Conservation (phyloP, 2,797 vertebrate species). For the Cichlasoma orientale region DNA sequence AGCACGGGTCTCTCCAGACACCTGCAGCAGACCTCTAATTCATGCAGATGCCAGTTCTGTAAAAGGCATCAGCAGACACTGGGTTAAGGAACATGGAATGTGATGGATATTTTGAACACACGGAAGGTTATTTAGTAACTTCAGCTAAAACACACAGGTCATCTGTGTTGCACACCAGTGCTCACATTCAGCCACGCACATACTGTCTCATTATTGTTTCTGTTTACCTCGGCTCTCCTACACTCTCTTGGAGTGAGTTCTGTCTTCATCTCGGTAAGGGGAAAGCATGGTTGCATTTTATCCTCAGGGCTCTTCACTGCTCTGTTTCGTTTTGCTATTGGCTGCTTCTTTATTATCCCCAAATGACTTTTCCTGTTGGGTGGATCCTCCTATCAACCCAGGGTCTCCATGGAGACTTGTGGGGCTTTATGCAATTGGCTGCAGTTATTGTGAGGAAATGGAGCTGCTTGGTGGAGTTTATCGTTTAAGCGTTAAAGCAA, state of each 20-base stretch:
- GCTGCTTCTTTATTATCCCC: constrained; percentile 52
- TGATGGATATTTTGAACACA: constrained; percentile 4
- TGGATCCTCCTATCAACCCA: constrained; percentile 11
- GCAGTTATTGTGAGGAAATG: background rate
- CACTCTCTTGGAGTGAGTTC: constrained; percentile 45
- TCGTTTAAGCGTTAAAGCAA: background rate
- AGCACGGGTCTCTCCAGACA: background rate
- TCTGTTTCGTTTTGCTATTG: constrained; percentile 59
- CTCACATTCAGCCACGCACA: background rate
- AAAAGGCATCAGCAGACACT: background rate
- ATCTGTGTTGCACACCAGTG: background rate
- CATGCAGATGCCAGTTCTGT: background rate
- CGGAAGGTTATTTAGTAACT: constrained; percentile 6
- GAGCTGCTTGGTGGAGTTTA: background rate
- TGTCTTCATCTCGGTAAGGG: constrained; percentile 58
- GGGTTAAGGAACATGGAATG: background rate
- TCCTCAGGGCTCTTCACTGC: constrained; percentile 50
- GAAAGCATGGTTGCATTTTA: constrained; percentile 48
- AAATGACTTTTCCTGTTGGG: constrained; percentile 46
- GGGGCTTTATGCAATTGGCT: background rate
- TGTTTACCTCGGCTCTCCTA: constrained; percentile 33
- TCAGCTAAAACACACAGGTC: background rate
- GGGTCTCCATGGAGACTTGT: constrained; percentile 22
- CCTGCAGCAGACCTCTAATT: background rate
- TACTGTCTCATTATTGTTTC: constrained; percentile 37